Conservation (phyloP, 2,888 invertebrate genomes). For the Hirtodrosophila confusa region DNA sequence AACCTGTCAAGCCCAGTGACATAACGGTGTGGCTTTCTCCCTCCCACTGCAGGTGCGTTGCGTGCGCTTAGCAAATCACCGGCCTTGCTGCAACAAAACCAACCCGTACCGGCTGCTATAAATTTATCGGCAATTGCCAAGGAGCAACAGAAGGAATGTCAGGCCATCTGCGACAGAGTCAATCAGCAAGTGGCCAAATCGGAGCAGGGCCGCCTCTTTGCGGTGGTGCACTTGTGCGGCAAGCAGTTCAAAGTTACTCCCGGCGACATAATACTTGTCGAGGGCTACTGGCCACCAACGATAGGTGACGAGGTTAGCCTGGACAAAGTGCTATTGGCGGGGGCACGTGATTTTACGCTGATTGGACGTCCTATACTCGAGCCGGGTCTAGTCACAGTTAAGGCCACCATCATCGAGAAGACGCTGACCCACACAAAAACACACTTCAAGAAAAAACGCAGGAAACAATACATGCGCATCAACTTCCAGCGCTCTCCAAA, state of each 20-base stretch:
- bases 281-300: constrained; percentile 93
- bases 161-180: constrained; percentile 72
- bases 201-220: constrained; percentile 86
- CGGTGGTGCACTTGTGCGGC: constrained; percentile 91
- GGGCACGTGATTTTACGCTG: constrained; percentile 91
- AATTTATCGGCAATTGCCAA: constrained; percentile 45
- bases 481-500: constrained; percentile 89
- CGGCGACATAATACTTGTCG: constrained; percentile 92
- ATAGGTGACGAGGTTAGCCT: constrained; percentile 91
- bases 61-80: constrained; percentile 70
- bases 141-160: constrained; percentile 67
- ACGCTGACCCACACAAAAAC: constrained; percentile 92
- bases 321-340: constrained; percentile 93
- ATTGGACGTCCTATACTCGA: constrained; percentile 92
- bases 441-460: constrained; percentile 89
- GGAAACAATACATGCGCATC: constrained; percentile 91
- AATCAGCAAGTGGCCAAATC: constrained; percentile 71
- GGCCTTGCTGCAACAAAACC: constrained; percentile 59
- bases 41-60: constrained; percentile 61
- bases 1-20: constrained; percentile 34
- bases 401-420: constrained; percentile 93
- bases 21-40: constrained; percentile 48
- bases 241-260: constrained; percentile 94
- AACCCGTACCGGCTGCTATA: constrained; percentile 33
- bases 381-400: constrained; percentile 89